Base-by-base conservation (phyloP, 2,888 invertebrate genomes). In the Acrocyrtus sp. region DNA sequence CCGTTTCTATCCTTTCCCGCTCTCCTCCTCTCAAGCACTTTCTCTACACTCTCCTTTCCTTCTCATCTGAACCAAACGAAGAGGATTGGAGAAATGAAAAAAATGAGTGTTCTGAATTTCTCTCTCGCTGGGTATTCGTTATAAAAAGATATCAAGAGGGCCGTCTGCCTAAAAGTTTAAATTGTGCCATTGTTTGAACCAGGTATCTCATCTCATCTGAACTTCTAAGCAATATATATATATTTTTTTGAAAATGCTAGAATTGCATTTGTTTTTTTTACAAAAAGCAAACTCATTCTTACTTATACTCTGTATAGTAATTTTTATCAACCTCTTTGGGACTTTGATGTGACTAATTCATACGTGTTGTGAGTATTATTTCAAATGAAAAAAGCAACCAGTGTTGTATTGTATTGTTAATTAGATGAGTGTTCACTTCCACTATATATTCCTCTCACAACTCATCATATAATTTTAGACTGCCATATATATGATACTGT, bases 151-250 rank as follows among this genome's bases (percentile, higher is more conserved):
- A 58, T 61, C 58, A 72, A 72, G 65, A 56, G 57, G 67, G 72
- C 72, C 74, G 74, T 76, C 77, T 72, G 74, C 72, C 74, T 65
- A 53, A 54, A 56, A 60, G 72, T 63, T 70, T 73, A 74, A 67
- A 60, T 77, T 73, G 73, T 77, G 70, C 76, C 76, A 75, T 74
- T 75, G 70, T 74, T 76, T 78, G 68, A 77, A 80, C 72, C 81
- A 81, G 81, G 81, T 81, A 81, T 81, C 81, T 81, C 81, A 81
- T 81, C 81, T 81, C 81, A 80, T 81, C 81, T 81, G 67, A 34
- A 74, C 72, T 77, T 73, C 75, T 77, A 72, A 58, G 74, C 58
- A 67, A 24, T 60, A 60, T 61, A 57, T 54, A 29, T 48, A 47
- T 48, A 47, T 56, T 67, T 57, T 48, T 50, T 62, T 50, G 21